Percentiles rank a stretch among this genome's conserved stretches.
phyloP scores from a whole-genome alignment of 2,797 vertebrate genomes.

The Hippopotamyrus pictus region DNA sequence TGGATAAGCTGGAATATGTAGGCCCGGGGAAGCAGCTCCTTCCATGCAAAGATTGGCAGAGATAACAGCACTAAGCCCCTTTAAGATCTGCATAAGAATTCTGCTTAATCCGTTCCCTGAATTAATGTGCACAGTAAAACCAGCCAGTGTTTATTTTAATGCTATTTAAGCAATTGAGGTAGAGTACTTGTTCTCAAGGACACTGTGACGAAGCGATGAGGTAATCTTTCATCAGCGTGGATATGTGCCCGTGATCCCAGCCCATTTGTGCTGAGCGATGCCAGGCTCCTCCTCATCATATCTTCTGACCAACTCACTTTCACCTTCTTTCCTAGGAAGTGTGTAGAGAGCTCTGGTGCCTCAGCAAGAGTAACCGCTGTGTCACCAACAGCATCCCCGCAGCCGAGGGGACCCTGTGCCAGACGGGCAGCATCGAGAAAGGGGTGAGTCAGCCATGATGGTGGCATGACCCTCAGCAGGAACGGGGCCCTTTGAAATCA shows the following conservation, averaged over 20 bases:
- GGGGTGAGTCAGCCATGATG: constrained; percentile 72
- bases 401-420: constrained; percentile 92
- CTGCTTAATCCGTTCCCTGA: constrained; percentile 1
- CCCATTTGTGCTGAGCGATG: neutral
- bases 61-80: neutral
- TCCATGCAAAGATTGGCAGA: neutral
- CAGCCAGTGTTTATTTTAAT: constrained; percentile 15
- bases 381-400: constrained; percentile 97
- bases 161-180: constrained; percentile 20
- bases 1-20: neutral
- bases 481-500: neutral
- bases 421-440: constrained; percentile 92
- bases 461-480: neutral
- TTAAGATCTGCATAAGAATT: constrained; percentile 10
- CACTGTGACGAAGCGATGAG: neutral
- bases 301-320: constrained; percentile 94
- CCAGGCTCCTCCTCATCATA: constrained; percentile 33
- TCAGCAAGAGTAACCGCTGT: constrained; percentile 99
- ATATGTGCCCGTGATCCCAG: neutral
- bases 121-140: neutral
- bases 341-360: constrained; percentile 99
- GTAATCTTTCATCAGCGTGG: constrained; percentile 3
- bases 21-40: neutral
- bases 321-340: constrained; percentile 99
- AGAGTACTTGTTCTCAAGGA: constrained; percentile 15